Evolutionary conservation across 2,888 invertebrate genomes (phyloP).

Genomic region (Morpho helenor): DNA sequence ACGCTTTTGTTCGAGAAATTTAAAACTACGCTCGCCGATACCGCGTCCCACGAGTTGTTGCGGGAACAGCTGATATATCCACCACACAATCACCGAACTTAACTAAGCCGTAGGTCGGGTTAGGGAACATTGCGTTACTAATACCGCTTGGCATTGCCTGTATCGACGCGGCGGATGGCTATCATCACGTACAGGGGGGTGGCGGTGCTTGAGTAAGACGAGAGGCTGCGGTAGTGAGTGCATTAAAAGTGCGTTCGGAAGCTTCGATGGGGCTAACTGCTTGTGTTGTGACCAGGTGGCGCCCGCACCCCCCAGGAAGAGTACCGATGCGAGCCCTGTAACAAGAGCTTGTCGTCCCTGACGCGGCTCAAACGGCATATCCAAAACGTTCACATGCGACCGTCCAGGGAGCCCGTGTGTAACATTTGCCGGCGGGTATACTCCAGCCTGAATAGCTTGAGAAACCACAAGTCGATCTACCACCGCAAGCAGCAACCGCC

Average conservation of each 20-base stretch:
- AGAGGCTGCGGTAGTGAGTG: constrained; percentile 76
- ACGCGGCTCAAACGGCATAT: constrained; percentile 94
- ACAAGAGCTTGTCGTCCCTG: constrained; percentile 92
- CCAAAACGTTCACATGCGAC: constrained; percentile 94
- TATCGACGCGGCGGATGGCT: constrained; percentile 61
- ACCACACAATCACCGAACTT: constrained; percentile 54
- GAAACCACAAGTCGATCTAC: constrained; percentile 96
- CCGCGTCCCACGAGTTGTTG: constrained; percentile 40
- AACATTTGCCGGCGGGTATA: constrained; percentile 95
- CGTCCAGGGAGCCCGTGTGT: constrained; percentile 93
- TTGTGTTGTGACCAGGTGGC: constrained; percentile 83
- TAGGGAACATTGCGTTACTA: constrained; percentile 61
- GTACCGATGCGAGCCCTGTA: constrained; percentile 94
- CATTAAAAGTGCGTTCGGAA: constrained; percentile 74
- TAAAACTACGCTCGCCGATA: constrained; percentile 45
- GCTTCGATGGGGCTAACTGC: constrained; percentile 75
- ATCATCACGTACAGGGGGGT: constrained; percentile 69
- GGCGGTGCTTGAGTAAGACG: constrained; percentile 68
- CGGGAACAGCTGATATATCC: constrained; percentile 43
- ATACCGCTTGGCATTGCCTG: constrained; percentile 61
- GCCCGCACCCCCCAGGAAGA: constrained; percentile 89
- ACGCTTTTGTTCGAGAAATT: constrained; percentile 65
- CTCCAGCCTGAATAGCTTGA: constrained; percentile 93
- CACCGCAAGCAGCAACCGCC: constrained; percentile 90
- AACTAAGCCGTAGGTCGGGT: constrained; percentile 48